Percentiles rank a stretch among this genome's conserved stretches.
Conservation (phyloP, 2,113 vertebrate species). For the Gadus chalcogrammus region DNA sequence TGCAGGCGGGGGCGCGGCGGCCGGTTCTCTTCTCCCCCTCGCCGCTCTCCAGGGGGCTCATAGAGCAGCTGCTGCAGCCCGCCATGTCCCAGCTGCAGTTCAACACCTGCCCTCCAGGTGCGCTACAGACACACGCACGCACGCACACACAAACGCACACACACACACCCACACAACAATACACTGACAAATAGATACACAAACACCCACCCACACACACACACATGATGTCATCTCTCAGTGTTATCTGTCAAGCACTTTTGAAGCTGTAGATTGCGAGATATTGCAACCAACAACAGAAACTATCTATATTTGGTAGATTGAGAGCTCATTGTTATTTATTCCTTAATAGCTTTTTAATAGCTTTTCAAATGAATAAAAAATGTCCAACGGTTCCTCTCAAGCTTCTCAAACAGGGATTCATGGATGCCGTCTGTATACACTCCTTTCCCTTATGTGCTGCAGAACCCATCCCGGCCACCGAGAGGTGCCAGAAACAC, state of each 20-base stretch:
- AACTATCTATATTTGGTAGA: no score
- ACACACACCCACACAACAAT: not conserved
- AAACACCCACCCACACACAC: not conserved
- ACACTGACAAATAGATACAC: not conserved
- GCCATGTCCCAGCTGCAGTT: slow-evolving; percentile 85
- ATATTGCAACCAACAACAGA: no score
- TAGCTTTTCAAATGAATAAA: no score
- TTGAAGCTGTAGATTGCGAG: not conserved
- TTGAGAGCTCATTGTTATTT: no score
- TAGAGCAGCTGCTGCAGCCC: slow-evolving; percentile 85
- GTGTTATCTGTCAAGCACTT: no score
- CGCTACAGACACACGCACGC: not conserved
- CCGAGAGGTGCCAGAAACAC: slow-evolving; percentile 53
- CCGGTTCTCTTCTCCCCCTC: slow-evolving; percentile 86
- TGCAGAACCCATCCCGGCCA: slow-evolving; percentile 61
- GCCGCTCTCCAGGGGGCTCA: slow-evolving; percentile 80
- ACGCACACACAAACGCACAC: not conserved
- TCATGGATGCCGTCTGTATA: not conserved
- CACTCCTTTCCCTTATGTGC: not conserved
- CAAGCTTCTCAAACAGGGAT: no score
- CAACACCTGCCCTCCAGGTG: slow-evolving; percentile 83
- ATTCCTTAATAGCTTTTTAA: no score
- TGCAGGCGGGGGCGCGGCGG: slow-evolving; percentile 71
- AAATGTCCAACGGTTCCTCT: no score
- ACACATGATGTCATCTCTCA: not conserved